A percentile compares a stretch with the other conserved stretches of the same genome.
phyloP scores from a whole-genome alignment of 1,140 invertebrate species.

The Druon quercuslanigerum region DNA sequence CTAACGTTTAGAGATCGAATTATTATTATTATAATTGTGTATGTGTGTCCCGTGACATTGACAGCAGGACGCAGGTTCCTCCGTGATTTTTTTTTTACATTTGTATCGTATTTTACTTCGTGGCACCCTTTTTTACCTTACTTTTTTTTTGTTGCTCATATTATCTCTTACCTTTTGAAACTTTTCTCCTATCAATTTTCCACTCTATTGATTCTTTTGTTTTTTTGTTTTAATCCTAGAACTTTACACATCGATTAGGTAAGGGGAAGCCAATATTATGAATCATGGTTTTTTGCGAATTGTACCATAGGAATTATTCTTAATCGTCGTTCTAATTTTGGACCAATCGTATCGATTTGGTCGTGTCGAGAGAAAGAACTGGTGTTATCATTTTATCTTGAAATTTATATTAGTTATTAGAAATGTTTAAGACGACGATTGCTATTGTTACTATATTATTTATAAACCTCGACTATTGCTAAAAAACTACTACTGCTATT shows the following conservation, averaged over 20 bases:
- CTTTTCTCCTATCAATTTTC: constrained; percentile 34
- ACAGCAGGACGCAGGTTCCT: constrained; percentile 30
- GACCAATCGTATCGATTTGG: constrained; percentile 22
- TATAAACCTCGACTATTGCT: constrained; percentile 37
- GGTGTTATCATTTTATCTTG: constrained; percentile 53
- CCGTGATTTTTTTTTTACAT: constrained; percentile 20
- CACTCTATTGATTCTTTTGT: constrained; percentile 28
- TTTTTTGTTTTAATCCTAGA: constrained; percentile 2
- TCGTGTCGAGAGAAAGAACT: constrained; percentile 46
- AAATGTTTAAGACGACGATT: constrained; percentile 51
- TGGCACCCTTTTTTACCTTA: constrained; percentile 28
- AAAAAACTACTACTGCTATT: constrained; percentile 32
- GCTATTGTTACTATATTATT: constrained; percentile 45
- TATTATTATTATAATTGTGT: constrained; percentile 26
- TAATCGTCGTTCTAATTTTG: constrained; percentile 49
- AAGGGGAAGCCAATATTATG: background rate
- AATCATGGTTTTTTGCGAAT: constrained; percentile 39
- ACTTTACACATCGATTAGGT: constrained; percentile 30
- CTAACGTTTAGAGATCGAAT: constrained; percentile 20
- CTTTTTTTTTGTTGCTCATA: constrained; percentile 20
- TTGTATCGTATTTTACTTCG: constrained; percentile 16
- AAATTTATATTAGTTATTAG: constrained; percentile 32
- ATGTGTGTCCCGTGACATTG: constrained; percentile 29
- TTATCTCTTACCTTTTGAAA: constrained; percentile 34
- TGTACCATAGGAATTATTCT: constrained; percentile 60